Evolutionary conservation across 2,888 invertebrate species (phyloP), one percentile per base, ranked within the genome.

Genomic region (Epinotia nisella): DNA sequence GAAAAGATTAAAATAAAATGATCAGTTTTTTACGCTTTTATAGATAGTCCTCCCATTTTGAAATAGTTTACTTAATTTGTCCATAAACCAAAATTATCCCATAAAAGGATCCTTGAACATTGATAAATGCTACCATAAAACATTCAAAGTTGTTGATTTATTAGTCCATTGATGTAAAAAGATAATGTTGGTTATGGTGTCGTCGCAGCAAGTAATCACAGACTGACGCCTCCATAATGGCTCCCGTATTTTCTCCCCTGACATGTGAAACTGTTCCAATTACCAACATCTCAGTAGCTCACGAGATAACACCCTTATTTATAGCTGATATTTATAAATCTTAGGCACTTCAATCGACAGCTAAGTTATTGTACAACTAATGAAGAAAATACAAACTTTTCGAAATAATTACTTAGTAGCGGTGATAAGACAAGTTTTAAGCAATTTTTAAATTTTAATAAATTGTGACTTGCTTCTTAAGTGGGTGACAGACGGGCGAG

Each of bases 231-330:
- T 75, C 64, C 62, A 75, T 82, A 80, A 81, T 80, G 73, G 76
- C n/a, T 59, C 39, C 76, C 70, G 75, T 81, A 77, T 77, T 71
- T 65, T 78, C 76, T 78, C 69, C 73, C 69, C 64, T 74, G 80
- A 80, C 79, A 76, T 76, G 78, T 78, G 77, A 79, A 81, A 80
- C 78, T 81, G 79, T 77, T 81, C 81, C 80, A 82, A 81, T 83
- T 83, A 80, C 78, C 71, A 72, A 76, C 76, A 78, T 75, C 76
- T 65, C 56, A 39, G 66, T 61, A 76, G 76, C 77, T 75, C 69
- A 66, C 70, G 69, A 71, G 71, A 72, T 75, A 75, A 75, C 74
- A 71, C 60, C 71, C 78, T 81, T 82, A 80, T 81, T 80, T 81
- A 82, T 79, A 74, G 70, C 66, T 61, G 70, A 73, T 81, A 81